Evolutionary conservation across 2,113 vertebrate species (phyloP).

Genomic region (Atlantisia rogersi): DNA sequence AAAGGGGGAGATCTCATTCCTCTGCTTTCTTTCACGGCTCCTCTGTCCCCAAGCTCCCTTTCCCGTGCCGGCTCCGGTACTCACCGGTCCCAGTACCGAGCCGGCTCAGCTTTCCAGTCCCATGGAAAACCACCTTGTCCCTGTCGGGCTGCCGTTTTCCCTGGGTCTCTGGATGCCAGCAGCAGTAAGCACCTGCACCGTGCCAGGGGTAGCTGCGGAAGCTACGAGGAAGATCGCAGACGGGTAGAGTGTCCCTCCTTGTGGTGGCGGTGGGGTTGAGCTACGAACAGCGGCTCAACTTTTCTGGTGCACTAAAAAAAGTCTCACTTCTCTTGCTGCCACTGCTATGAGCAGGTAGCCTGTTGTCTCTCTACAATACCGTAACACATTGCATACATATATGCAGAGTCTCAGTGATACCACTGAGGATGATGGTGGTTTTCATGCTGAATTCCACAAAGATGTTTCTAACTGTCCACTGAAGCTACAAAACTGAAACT

Average conservation of each 20-base stretch:
- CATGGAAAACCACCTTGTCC: neutral
- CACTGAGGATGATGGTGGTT: neutral
- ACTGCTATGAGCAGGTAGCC: neutral
- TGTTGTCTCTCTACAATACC: neutral
- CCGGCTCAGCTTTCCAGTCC: neutral
- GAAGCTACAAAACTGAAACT: neutral
- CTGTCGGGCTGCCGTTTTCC: neutral
- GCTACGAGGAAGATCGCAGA: neutral
- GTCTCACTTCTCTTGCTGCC: neutral
- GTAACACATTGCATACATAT: neutral
- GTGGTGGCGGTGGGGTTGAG: rapidly evolving
- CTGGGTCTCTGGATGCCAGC: neutral
- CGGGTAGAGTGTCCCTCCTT: neutral
- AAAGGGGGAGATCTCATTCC: neutral
- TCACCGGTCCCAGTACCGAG: neutral
- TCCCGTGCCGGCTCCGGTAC: neutral
- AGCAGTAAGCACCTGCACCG: neutral
- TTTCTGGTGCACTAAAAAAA: neutral
- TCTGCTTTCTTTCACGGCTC: neutral
- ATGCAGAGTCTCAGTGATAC: neutral
- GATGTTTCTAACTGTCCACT: neutral
- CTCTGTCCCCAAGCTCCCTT: neutral
- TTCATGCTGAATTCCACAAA: neutral
- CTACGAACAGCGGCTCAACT: neutral
- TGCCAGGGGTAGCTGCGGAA: neutral